A percentile compares a stretch with the other conserved stretches of the same genome.
These are phyloP conservation scores for Eulemur mongoz DNA, from an alignment of 2,797 vertebrate genomes.

Conservation along the genomic window DNA sequence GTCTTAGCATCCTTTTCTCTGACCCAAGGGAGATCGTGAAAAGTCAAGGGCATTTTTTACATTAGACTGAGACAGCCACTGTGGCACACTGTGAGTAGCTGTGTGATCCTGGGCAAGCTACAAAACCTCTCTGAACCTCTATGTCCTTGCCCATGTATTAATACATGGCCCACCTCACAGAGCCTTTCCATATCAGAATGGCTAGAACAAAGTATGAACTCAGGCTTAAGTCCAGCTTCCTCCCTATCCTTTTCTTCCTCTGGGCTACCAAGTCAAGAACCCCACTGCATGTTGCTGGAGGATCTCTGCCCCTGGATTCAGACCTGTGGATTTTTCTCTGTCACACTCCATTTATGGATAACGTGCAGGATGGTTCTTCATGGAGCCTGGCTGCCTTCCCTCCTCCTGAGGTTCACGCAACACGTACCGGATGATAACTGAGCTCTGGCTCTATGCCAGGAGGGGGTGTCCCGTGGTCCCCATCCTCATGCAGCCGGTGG, in stretches of 20 bases:
- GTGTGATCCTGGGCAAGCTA: background rate
- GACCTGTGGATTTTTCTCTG: background rate
- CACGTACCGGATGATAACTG: background rate
- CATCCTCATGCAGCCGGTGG: background rate
- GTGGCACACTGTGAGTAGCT: background rate
- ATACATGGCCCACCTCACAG: accelerated
- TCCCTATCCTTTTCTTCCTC: background rate
- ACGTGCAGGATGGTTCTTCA: background rate
- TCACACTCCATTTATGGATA: background rate
- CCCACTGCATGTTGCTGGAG: background rate
- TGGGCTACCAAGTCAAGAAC: background rate
- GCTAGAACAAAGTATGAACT: background rate
- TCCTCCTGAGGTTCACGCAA: background rate
- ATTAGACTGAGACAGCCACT: background rate
- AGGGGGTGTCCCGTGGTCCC: accelerated
- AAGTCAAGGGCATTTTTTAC: background rate
- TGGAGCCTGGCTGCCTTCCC: background rate
- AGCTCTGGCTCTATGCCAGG: background rate
- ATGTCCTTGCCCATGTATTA: background rate
- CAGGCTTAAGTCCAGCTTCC: background rate
- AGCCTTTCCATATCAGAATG: background rate
- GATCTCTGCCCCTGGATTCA: background rate
- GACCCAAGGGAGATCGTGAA: background rate
- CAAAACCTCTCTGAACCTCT: background rate
- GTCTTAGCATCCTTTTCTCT: no score